These are phyloP conservation scores for Podocnemis expansa DNA, from an alignment of 2,113 vertebrate genomes.

Conservation along the genomic window DNA sequence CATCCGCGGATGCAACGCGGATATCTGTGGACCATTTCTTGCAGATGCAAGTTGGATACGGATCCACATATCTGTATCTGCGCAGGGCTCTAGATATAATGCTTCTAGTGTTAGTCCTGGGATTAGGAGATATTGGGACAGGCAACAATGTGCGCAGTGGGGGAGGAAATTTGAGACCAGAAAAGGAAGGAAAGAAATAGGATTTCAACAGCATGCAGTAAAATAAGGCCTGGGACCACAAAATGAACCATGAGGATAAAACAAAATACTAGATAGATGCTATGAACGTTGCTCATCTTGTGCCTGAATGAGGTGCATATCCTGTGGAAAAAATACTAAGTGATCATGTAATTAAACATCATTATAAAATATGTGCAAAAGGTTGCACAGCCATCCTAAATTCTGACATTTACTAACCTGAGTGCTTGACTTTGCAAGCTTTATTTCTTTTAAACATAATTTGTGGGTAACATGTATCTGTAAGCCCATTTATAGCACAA, in stretches of 20 bases:
- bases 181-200: background rate
- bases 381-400: background rate
- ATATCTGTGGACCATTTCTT: no score
- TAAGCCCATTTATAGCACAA: background rate
- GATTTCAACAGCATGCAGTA: background rate
- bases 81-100: no score
- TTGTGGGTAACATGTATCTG: background rate
- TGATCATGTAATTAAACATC: background rate
- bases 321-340: background rate
- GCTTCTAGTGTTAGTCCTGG: no score
- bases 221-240: background rate
- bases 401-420: background rate
- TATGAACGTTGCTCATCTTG: background rate
- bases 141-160: no score
- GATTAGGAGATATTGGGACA: no score
- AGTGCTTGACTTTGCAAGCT: background rate
- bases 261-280: background rate
- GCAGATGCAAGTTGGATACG: no score
- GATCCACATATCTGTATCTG: no score
- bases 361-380: background rate
- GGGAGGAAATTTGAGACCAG: background rate
- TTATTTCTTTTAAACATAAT: background rate
- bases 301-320: background rate
- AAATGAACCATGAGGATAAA: background rate
- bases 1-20: no score